Evolutionary conservation across 1,140 invertebrate genomes (phyloP).

Genomic region (Plectus sambesii): DNA sequence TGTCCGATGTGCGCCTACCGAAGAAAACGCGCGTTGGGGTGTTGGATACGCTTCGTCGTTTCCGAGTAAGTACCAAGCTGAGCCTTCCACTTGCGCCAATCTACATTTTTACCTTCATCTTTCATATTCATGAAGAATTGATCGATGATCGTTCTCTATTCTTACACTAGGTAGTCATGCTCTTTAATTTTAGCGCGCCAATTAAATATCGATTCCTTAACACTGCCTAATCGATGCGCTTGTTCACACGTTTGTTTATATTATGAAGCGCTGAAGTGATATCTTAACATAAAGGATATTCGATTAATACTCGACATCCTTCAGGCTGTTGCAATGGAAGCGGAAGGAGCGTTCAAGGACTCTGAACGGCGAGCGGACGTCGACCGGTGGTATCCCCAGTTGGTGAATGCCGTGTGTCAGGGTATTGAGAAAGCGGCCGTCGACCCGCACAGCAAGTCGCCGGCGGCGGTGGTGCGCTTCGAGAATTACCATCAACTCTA

Average conservation of each 20-base stretch:
- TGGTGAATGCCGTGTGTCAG: slow-evolving; percentile 74
- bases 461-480: slow-evolving; percentile 69
- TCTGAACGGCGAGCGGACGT: slow-evolving; percentile 81
- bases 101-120: too few species aligned
- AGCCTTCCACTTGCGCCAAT: too few species aligned
- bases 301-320: slow-evolving; percentile 26
- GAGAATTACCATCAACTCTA: slow-evolving; percentile 94
- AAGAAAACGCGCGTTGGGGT: slow-evolving; percentile 70
- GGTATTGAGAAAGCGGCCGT: slow-evolving; percentile 65
- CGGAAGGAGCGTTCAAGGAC: slow-evolving; percentile 67
- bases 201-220: slow-evolving; percentile 2
- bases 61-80: too few species aligned
- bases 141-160: too few species aligned
- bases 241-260: slow-evolving; percentile 13
- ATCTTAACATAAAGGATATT: too few species aligned
- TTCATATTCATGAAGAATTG: too few species aligned
- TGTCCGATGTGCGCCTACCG: slow-evolving; percentile 60
- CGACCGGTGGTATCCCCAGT: slow-evolving; percentile 80
- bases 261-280: slow-evolving; percentile 72
- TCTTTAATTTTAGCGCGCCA: too few species aligned
- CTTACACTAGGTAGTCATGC: too few species aligned
- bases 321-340: slow-evolving; percentile 11
- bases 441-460: slow-evolving; percentile 82
- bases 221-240: background rate
- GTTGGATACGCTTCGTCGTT: slow-evolving; percentile 14